Evolutionary conservation across 2,113 vertebrate genomes (phyloP), one percentile per base, ranked within the genome.

Genomic region (Nipponia nippon): DNA sequence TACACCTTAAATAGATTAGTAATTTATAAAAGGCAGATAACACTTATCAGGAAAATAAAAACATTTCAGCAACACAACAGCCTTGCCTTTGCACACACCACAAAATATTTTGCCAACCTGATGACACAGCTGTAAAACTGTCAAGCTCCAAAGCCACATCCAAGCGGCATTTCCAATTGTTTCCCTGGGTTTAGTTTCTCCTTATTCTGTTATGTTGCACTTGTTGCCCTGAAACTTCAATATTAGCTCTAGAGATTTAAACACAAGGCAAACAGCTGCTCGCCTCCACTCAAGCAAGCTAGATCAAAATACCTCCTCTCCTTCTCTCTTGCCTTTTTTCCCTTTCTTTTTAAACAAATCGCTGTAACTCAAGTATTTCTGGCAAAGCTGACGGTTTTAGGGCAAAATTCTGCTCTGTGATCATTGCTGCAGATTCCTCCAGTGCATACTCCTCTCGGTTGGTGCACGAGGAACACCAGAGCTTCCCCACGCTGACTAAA

Each of bases 251-350:
- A n/a, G 89, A 97, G 96, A 94, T 97, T 92, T 91, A 95, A 95
- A 93, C 94, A 95, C 94, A 93, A 97, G 96, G 95, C 92, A 90
- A 94, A 88, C 96, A 97, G 97, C 97, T 97, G 96, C 96, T 96
- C 71, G 83, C 76, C 75, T 66, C 77, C 4, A 26, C 80, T 87
- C 70, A 53, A 67, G 65, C 61, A 84, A 87, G 61, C 71, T 22
- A 62, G 63, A 97, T 83, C 70, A 95, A 95, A 96, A 94, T 92
- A 71, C 83, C 81, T 95, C 49, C 70, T 87, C 58, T 83, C 29
- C 47, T 62, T 79, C 58, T 44, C 71, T 72, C n/a, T 38, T 56
- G 66, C 5, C 2, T 55, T 67, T 49, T 69, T 58, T 55, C 2
- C 18, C 30, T 73, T 81, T 81, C 25, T 91, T 95, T 82, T 79